phyloP scores from a whole-genome alignment of 2,888 invertebrate genomes.

The Alcis repandata region DNA sequence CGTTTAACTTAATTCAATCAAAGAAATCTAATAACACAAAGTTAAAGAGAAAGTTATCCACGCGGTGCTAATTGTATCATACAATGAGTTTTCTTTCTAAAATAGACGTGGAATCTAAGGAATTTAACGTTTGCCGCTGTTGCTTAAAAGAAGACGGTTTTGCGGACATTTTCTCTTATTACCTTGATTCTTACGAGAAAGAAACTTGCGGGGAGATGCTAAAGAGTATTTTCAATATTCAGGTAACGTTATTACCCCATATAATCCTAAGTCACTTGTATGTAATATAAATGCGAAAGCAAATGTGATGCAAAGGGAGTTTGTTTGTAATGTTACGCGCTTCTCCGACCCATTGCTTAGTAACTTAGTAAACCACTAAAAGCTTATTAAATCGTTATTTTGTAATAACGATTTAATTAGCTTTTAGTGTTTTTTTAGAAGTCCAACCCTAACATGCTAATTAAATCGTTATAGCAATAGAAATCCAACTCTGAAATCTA shows the following conservation, averaged over 20 bases:
- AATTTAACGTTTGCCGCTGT: slow-evolving; percentile 59
- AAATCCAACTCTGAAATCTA: background rate
- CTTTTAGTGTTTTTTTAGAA: too few relatives aligned
- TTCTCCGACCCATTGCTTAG: too few relatives aligned
- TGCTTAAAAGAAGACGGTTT: slow-evolving; percentile 56
- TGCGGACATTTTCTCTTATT: slow-evolving; percentile 55
- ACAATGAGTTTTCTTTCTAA: slow-evolving; percentile 44
- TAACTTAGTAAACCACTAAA: too few relatives aligned
- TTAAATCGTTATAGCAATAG: too few relatives aligned
- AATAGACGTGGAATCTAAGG: slow-evolving; percentile 22
- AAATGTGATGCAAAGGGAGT: too few relatives aligned
- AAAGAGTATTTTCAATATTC: slow-evolving; percentile 60
- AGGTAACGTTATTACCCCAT: slow-evolving; percentile 50
- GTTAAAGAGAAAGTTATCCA: background rate
- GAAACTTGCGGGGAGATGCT: slow-evolving; percentile 61
- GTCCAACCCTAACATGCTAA: too few relatives aligned
- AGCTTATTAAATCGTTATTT: too few relatives aligned
- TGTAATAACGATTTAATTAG: too few relatives aligned
- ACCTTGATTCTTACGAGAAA: slow-evolving; percentile 51
- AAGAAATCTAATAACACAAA: background rate
- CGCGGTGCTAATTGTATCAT: background rate
- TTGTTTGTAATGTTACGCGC: too few relatives aligned
- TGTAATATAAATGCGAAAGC: too few relatives aligned
- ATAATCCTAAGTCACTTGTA: too few relatives aligned
- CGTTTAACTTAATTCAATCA: too few relatives aligned